Conservation (phyloP, 2,797 vertebrate species). For the Glossophaga mutica region DNA sequence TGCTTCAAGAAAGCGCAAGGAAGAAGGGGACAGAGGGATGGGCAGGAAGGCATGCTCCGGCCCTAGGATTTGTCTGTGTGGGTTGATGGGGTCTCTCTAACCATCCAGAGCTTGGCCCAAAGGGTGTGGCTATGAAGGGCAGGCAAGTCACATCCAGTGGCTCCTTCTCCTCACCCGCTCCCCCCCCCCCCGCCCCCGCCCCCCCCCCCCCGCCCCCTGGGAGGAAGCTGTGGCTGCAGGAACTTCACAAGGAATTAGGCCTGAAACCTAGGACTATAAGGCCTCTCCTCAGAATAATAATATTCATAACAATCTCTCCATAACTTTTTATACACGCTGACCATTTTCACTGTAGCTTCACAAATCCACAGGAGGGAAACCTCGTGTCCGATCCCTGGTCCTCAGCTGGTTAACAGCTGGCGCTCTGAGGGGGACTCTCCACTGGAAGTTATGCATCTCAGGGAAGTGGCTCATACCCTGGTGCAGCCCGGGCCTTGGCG, state of each 20-base stretch:
- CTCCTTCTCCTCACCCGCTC: background rate
- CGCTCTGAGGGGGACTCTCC: background rate
- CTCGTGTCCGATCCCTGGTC: background rate
- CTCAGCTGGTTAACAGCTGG: background rate
- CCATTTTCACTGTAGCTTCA: background rate
- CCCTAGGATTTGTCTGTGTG: background rate
- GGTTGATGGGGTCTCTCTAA: background rate
- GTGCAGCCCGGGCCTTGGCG: background rate
- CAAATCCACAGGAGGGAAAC: background rate
- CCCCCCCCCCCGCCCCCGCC: too few relatives aligned
- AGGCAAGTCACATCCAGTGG: background rate
- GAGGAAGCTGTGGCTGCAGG: background rate
- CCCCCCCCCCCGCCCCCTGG: background rate
- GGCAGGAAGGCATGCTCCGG: background rate
- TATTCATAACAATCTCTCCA: background rate
- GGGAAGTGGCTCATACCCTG: accelerated
- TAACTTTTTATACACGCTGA: background rate
- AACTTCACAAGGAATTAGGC: background rate
- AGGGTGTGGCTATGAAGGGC: background rate
- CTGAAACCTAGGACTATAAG: background rate
- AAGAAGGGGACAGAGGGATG: background rate
- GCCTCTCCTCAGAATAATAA: background rate
- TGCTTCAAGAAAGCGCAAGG: background rate
- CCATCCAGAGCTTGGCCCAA: background rate
- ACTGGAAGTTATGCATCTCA: background rate